Conservation (phyloP, 2,888 invertebrate genomes). For the Diachrysia chrysitis region DNA sequence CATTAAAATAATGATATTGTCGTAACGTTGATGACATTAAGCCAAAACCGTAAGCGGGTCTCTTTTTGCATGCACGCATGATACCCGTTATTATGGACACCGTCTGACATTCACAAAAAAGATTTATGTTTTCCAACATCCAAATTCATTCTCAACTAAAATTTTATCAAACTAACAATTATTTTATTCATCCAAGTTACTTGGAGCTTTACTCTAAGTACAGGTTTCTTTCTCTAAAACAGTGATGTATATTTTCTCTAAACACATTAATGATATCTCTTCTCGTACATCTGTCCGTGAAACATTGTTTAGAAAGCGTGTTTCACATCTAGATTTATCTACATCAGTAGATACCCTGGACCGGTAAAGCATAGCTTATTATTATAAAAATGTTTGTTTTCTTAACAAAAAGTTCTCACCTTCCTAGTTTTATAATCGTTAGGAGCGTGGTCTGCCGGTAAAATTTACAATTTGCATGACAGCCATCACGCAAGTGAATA, state of each 20-base stretch:
- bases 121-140: neutral
- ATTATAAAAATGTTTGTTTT: conserved; percentile 10
- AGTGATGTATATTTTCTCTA: conserved; percentile 13
- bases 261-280: conserved; percentile 10
- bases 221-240: neutral
- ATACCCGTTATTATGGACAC: neutral
- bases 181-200: too few species aligned
- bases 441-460: conserved; percentile 23
- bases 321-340: conserved; percentile 20
- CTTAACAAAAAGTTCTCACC: conserved; percentile 8
- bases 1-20: neutral
- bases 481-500: conserved; percentile 42
- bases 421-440: conserved; percentile 46
- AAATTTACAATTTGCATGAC: conserved; percentile 50
- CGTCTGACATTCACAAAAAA: neutral
- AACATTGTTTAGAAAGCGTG: conserved; percentile 31
- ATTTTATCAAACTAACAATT: neutral
- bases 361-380: conserved; percentile 8
- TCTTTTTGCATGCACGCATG: neutral
- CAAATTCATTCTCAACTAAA: neutral
- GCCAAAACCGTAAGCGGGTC: neutral
- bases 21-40: conserved; percentile 12
- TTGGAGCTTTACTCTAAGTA: too few species aligned
- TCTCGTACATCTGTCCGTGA: conserved; percentile 20
- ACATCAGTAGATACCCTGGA: conserved; percentile 24